phyloP scores from a whole-genome alignment of 2,113 vertebrate genomes.

The Octodon degus region DNA sequence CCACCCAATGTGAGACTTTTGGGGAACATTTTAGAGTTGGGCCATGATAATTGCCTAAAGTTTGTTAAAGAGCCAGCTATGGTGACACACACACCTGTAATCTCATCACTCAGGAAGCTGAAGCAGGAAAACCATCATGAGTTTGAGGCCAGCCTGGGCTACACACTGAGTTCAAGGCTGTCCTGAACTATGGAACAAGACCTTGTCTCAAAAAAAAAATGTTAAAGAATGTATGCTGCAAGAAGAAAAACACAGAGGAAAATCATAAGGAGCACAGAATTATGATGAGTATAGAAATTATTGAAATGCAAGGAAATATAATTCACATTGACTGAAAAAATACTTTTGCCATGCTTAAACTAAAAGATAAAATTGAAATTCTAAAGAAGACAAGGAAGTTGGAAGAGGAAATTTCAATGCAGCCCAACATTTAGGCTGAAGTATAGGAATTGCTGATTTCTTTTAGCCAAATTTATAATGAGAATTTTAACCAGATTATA shows the following conservation, averaged over 20 bases:
- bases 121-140: background rate
- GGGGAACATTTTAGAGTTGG: background rate
- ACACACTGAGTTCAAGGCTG: background rate
- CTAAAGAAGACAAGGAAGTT: background rate
- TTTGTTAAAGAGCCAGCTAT: background rate
- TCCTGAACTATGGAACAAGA: background rate
- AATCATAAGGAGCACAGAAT: background rate
- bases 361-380: slow-evolving; percentile 15
- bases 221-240: background rate
- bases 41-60: background rate
- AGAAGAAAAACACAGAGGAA: background rate
- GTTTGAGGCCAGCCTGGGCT: background rate
- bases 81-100: background rate
- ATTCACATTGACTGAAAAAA: background rate
- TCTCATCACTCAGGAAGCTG: background rate
- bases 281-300: background rate
- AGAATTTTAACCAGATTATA: background rate
- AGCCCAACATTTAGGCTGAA: background rate
- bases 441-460: background rate
- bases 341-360: background rate
- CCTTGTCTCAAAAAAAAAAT: background rate
- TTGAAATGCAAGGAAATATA: background rate
- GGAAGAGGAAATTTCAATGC: background rate
- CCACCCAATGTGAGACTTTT: background rate
- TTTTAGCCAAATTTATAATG: background rate